Evolutionary conservation across 1,140 invertebrate species (phyloP).

Genomic region (Aphidius ervi): DNA sequence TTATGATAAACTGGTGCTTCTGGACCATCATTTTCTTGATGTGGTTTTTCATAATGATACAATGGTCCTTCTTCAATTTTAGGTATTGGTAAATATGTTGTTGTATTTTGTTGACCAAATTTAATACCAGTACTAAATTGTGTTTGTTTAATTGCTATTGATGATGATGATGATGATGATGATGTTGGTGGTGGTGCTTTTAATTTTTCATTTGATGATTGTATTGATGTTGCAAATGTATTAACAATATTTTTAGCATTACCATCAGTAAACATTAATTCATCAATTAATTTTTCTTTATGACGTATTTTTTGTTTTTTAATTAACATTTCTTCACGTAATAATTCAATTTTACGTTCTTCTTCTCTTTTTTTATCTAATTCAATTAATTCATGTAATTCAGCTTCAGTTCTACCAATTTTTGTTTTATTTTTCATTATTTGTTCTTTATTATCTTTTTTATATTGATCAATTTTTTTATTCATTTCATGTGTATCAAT

Average conservation of each 20-base stretch:
- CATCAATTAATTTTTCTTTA: conserved; percentile 89
- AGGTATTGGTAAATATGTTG: conserved; percentile 62
- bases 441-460: conserved; percentile 85
- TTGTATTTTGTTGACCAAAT: conserved; percentile 59
- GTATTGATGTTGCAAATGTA: conserved; percentile 68
- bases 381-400: conserved; percentile 84
- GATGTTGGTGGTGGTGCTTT: conserved; percentile 44
- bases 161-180: no score
- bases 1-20: conserved; percentile 62
- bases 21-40: conserved; percentile 69
- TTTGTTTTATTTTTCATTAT: conserved; percentile 84
- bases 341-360: conserved; percentile 59
- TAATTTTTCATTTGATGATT: conserved; percentile 63
- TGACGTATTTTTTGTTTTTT: conserved; percentile 79
- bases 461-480: conserved; percentile 90
- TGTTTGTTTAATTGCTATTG: conserved; percentile 49
- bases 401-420: conserved; percentile 68
- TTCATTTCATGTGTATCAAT: conserved; percentile 88
- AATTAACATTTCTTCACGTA: conserved; percentile 65
- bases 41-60: conserved; percentile 63
- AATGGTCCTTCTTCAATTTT: conserved; percentile 71
- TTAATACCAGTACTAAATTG: conserved; percentile 81
- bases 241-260: conserved; percentile 85
- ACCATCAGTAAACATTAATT: conserved; percentile 87
- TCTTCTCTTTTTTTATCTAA: conserved; percentile 74